These are phyloP conservation scores for Solenodon paradoxus DNA, from an alignment of 2,113 vertebrate species.

Conservation along the genomic window DNA sequence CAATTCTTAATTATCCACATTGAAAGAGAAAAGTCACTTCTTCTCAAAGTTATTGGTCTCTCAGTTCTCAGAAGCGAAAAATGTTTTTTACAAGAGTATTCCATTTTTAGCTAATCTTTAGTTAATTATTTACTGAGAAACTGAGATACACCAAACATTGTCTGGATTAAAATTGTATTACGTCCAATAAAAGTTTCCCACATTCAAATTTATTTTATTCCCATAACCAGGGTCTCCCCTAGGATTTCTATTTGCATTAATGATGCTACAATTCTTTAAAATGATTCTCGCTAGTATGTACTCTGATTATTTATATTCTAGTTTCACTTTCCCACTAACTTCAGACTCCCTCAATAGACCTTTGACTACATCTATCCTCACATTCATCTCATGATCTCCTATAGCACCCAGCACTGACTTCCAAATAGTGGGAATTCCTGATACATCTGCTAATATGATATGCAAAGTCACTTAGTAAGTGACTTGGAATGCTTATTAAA, in stretches of 20 bases:
- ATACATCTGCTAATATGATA: neutral
- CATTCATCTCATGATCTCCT: neutral
- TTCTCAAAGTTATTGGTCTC: neutral
- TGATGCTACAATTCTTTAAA: slow-evolving; percentile 18
- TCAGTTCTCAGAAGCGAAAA: neutral
- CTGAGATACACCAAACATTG: neutral
- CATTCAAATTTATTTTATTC: slow-evolving; percentile 26
- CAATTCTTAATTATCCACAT: neutral
- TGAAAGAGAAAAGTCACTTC: neutral
- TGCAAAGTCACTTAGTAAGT: neutral
- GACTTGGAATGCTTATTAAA: neutral
- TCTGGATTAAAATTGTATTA: slow-evolving; percentile 52
- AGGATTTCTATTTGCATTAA: slow-evolving; percentile 9
- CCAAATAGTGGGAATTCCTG: neutral
- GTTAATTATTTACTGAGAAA: slow-evolving; percentile 37
- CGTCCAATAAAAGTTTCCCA: neutral
- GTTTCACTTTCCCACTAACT: neutral
- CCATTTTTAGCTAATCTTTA: slow-evolving; percentile 41
- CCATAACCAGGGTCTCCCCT: neutral
- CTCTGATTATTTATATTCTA: neutral
- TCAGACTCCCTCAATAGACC: neutral
- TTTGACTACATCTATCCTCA: neutral
- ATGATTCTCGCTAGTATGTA: neutral
- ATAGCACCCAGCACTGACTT: neutral
- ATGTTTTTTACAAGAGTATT: neutral